Base-by-base conservation (phyloP, 2,113 vertebrate species). In the Bubo blakistoni region DNA sequence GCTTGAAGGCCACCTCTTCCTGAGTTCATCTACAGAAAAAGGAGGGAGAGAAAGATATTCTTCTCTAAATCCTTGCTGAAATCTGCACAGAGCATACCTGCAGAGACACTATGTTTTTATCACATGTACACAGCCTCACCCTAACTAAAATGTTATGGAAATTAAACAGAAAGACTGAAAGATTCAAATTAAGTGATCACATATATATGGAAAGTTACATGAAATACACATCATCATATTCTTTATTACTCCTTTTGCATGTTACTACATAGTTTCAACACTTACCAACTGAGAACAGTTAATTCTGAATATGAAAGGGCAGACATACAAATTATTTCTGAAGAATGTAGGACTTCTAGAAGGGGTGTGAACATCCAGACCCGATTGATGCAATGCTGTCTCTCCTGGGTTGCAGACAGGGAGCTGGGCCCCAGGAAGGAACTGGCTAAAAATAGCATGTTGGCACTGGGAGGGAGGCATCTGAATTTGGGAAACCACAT, bases 211-310 rank as follows among this genome's bases (percentile, higher is more conserved):
- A 51, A 84, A 61, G 46, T 10, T 0, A 58, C 25, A 67, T 16
- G 25, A 90, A 82, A 86, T 51, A 51, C 3, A 55, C 0, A 0
- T 52, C 36, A 6, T 21, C 8, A 34, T n/a, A 34, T 36, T 91
- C 55, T 85, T 42, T 15, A 42, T 83, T 52, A 55, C 30, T 72
- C 29, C 16, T 65, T 59, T 42, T 57, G 6, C 5, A 13, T 47
- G 24, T 52, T 90, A 27, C 18, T 61, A 49, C 27, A 4, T 17
- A 13, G 32, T 62, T 66, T 80, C 49, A 81, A 62, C 47, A 52
- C 29, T 84, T 67, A 47, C 14, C 24, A 52, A 24, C 8, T 0
- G 0, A 63, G 12, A 79, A 44, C 1, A 51, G 24, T 52, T 71
- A 42, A 65, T 74, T 74, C 57, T 63, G 29, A 46, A 16, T 49